Conservation (phyloP, 2,113 vertebrate species). For the Eleginops maclovinus region DNA sequence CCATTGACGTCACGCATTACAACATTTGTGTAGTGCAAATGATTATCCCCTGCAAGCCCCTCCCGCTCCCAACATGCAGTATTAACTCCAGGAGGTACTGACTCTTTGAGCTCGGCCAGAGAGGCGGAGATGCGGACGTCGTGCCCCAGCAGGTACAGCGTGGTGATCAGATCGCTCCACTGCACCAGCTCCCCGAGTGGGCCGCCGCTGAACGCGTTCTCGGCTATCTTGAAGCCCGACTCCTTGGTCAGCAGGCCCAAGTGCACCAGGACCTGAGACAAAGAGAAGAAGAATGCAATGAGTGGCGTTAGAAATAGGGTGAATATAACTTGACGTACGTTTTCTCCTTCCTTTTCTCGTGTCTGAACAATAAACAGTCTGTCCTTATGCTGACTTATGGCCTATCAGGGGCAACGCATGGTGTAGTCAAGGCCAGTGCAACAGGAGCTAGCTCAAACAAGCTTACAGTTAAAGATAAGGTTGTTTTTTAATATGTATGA, state of each 20-base stretch:
- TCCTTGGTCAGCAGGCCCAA: slow-evolving; percentile 98
- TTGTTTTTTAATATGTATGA: too few species aligned
- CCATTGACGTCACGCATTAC: too few species aligned
- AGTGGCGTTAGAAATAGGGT: not conserved
- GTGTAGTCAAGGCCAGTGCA: not conserved
- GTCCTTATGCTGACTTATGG: not conserved
- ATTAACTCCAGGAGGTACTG: slow-evolving; percentile 72
- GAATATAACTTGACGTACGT: too few species aligned
- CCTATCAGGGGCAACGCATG: not conserved
- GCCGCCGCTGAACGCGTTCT: slow-evolving; percentile 97
- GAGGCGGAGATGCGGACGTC: slow-evolving; percentile 97
- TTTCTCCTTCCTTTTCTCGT: too few species aligned
- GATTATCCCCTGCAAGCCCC: not conserved
- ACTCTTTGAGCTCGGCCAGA: slow-evolving; percentile 98
- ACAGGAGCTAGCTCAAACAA: not conserved
- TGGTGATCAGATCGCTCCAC: slow-evolving; percentile 99
- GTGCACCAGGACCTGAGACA: slow-evolving; percentile 91
- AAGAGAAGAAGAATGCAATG: not conserved
- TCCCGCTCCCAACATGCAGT: too few species aligned
- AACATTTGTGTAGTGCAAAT: too few species aligned
- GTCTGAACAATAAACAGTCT: not conserved
- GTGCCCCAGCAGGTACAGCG: slow-evolving; percentile 97
- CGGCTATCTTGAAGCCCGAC: slow-evolving; percentile 99
- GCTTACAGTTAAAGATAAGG: not conserved
- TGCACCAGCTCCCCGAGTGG: slow-evolving; percentile 98